phyloP scores from a whole-genome alignment of 2,797 vertebrate genomes.

The Sebastes hubbsi region DNA sequence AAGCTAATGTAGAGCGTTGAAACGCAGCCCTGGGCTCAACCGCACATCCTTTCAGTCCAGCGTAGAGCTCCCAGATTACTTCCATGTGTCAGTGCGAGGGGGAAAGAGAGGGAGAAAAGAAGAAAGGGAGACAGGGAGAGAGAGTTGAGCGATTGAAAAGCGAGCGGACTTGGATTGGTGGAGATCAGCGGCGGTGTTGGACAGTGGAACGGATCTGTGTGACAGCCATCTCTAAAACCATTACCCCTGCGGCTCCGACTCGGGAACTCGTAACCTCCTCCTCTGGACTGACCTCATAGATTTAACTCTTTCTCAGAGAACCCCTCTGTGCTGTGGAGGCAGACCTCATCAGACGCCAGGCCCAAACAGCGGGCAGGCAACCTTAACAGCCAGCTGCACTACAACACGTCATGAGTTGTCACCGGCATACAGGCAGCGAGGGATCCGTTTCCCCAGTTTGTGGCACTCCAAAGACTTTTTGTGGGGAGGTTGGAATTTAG shows the following conservation, averaged over 20 bases:
- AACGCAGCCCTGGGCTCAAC: conserved; percentile 75
- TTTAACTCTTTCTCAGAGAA: conserved; percentile 75
- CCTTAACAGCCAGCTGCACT: conserved; percentile 65
- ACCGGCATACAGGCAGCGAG: conserved; percentile 58
- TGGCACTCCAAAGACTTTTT: conserved; percentile 66
- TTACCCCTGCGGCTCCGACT: conserved; percentile 79
- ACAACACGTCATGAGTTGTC: conserved; percentile 67
- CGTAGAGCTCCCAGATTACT: conserved; percentile 80
- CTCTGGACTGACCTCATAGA: conserved; percentile 72
- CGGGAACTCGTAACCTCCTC: conserved; percentile 77
- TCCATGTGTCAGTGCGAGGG: conserved; percentile 79
- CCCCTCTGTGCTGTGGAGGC: conserved; percentile 70
- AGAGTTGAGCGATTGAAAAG: conserved; percentile 75
- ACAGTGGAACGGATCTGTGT: conserved; percentile 86
- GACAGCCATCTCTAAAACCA: conserved; percentile 88
- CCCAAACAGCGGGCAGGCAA: conserved; percentile 61
- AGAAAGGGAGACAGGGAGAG: conserved; percentile 67
- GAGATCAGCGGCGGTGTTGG: conserved; percentile 77
- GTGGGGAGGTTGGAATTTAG: conserved; percentile 61
- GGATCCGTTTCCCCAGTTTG: conserved; percentile 60
- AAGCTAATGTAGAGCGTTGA: conserved; percentile 78
- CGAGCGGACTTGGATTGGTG: conserved; percentile 65
- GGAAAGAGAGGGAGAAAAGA: conserved; percentile 65
- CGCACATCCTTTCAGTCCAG: conserved; percentile 79
- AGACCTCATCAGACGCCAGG: conserved; percentile 64